Evolutionary conservation across 2,797 vertebrate genomes (phyloP).

Genomic region (Takifugu rubripes): DNA sequence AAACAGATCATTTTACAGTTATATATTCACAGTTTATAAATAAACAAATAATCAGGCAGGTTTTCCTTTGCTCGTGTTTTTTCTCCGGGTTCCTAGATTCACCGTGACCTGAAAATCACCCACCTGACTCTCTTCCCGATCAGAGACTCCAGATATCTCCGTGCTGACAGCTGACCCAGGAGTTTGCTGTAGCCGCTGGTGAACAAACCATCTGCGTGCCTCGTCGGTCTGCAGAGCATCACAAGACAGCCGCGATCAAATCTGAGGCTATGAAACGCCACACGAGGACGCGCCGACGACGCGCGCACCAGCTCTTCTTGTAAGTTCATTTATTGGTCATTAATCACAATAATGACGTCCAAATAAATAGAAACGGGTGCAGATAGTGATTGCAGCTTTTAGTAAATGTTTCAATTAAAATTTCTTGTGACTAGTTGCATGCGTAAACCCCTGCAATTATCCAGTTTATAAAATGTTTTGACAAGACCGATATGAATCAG

Average conservation of each 20-base stretch:
- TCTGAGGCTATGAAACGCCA: not conserved
- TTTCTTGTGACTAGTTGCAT: too few species aligned
- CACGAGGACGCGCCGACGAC: not conserved
- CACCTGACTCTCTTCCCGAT: constrained; percentile 93
- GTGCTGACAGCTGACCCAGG: constrained; percentile 89
- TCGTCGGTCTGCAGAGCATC: constrained; percentile 77
- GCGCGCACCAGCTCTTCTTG: not conserved
- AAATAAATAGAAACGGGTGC: too few species aligned
- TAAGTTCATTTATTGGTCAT: not conserved
- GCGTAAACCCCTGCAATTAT: too few species aligned
- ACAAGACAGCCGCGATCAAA: not conserved
- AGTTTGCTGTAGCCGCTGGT: constrained; percentile 94
- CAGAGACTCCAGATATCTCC: constrained; percentile 91
- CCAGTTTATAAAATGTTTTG: too few species aligned
- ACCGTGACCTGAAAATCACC: not conserved
- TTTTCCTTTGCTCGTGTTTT: too few species aligned
- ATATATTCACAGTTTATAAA: too few species aligned
- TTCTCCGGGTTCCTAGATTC: too few species aligned
- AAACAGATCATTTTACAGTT: too few species aligned
- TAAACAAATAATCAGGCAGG: too few species aligned
- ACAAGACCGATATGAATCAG: too few species aligned
- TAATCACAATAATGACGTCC: not conserved
- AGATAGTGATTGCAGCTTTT: too few species aligned
- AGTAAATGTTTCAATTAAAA: too few species aligned
- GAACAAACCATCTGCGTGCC: constrained; percentile 92